Evolutionary conservation across 2,888 invertebrate species (phyloP).

Genomic region (Stratiomys singularior): DNA sequence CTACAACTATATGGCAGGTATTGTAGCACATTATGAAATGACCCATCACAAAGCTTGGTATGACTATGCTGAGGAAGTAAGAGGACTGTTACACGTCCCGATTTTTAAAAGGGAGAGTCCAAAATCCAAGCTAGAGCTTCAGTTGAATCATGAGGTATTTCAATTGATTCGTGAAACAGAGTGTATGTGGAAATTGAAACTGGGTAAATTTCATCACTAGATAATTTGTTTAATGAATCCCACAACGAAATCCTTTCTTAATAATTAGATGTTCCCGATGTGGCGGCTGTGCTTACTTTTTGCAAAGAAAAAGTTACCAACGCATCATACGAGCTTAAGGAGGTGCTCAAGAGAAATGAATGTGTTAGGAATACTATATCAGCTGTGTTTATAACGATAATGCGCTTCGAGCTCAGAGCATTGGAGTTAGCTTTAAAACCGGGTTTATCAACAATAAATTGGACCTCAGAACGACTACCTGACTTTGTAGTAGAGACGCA

Average conservation of each 20-base stretch:
- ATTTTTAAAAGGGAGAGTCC: constrained; percentile 74
- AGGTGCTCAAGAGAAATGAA: constrained; percentile 73
- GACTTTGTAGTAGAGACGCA: constrained; percentile 66
- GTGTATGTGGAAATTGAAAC: constrained; percentile 79
- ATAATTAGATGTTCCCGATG: constrained; percentile 74
- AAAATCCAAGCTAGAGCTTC: constrained; percentile 72
- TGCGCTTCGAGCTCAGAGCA: constrained; percentile 74
- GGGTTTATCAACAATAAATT: constrained; percentile 80
- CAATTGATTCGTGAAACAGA: constrained; percentile 84
- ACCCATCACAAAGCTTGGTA: constrained; percentile 86
- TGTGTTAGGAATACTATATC: constrained; percentile 66
- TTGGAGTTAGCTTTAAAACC: constrained; percentile 79
- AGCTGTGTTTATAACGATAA: constrained; percentile 73
- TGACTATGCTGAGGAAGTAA: constrained; percentile 78
- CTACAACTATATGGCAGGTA: constrained; percentile 81
- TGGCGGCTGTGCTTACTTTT: constrained; percentile 78
- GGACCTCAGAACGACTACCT: constrained; percentile 77
- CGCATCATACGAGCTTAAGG: constrained; percentile 72
- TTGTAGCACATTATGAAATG: constrained; percentile 84
- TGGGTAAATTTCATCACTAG: constrained; percentile 67
- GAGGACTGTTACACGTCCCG: constrained; percentile 72
- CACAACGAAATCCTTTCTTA: no score
- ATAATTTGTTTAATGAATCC: no score
- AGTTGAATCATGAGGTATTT: constrained; percentile 77
- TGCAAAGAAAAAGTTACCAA: constrained; percentile 76